phyloP scores from a whole-genome alignment of 2,113 vertebrate genomes.

The Saccopteryx bilineata region DNA sequence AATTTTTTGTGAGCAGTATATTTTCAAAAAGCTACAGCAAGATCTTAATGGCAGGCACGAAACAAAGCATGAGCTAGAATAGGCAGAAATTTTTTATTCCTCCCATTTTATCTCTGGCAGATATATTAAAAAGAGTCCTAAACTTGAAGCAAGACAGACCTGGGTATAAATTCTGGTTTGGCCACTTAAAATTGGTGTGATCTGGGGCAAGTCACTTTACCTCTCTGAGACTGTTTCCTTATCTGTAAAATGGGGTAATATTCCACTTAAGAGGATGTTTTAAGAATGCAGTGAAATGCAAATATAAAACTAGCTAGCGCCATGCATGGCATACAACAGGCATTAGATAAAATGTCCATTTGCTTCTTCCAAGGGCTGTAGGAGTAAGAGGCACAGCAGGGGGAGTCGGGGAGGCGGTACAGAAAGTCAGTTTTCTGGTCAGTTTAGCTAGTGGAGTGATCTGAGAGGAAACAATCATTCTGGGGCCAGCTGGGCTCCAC shows the following conservation, averaged over 20 bases:
- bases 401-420: neutral
- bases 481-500: slow-evolving; percentile 72
- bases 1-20: neutral
- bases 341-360: slow-evolving; percentile 56
- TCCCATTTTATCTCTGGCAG: slow-evolving; percentile 22
- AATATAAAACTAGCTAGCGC: slow-evolving; percentile 38
- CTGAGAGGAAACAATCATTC: slow-evolving; percentile 46
- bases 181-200: slow-evolving; percentile 42
- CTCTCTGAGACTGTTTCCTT: slow-evolving; percentile 65
- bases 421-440: slow-evolving; percentile 62
- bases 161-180: slow-evolving; percentile 10
- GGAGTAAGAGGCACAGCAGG: slow-evolving; percentile 33
- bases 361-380: slow-evolving; percentile 45
- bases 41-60: slow-evolving; percentile 53
- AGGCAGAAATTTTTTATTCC: slow-evolving; percentile 51
- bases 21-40: slow-evolving; percentile 69
- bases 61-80: slow-evolving; percentile 29
- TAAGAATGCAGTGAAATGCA: slow-evolving; percentile 43
- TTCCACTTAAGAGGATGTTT: slow-evolving; percentile 45
- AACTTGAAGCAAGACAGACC: neutral
- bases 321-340: slow-evolving; percentile 23
- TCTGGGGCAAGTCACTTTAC: slow-evolving; percentile 56
- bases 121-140: slow-evolving; percentile 43
- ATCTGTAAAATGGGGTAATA: slow-evolving; percentile 64
- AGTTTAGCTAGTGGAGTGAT: slow-evolving; percentile 60